phyloP scores from a whole-genome alignment of 1,140 invertebrate species.

The Habropoda laboriosa region DNA sequence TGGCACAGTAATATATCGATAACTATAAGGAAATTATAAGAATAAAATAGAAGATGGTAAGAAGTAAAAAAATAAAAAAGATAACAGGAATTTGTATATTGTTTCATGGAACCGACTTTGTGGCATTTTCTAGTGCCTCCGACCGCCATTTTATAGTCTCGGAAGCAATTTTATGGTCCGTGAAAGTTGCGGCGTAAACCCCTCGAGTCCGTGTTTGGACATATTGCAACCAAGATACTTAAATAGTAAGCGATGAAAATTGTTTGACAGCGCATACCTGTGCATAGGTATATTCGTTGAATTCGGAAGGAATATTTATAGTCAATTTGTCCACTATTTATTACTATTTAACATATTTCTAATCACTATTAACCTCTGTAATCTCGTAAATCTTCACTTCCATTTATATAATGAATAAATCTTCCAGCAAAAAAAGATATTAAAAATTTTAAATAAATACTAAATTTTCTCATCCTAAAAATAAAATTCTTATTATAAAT shows the following conservation, averaged over 20 bases:
- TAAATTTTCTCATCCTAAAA: no score
- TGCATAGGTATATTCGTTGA: no score
- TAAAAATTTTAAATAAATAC: no score
- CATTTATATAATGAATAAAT: no score
- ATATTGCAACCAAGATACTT: not conserved
- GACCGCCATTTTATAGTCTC: not conserved
- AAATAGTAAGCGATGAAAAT: not conserved
- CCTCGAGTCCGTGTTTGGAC: not conserved
- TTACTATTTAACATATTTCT: no score
- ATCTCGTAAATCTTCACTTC: no score
- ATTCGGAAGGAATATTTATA: no score
- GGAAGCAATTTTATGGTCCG: conserved; percentile 9
- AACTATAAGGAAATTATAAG: no score
- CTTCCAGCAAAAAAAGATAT: no score
- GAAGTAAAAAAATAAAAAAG: not conserved
- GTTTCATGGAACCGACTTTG: not conserved
- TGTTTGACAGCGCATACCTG: not conserved
- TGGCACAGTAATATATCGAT: not conserved
- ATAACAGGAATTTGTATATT: not conserved
- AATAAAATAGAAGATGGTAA: not conserved
- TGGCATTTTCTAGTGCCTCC: not conserved
- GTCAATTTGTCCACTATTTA: no score
- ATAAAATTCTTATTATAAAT: no score
- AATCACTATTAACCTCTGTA: no score
- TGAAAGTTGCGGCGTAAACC: not conserved